These are phyloP conservation scores for Ptychochromis oligacanthus DNA, from an alignment of 2,113 vertebrate genomes.

Conservation along the genomic window DNA sequence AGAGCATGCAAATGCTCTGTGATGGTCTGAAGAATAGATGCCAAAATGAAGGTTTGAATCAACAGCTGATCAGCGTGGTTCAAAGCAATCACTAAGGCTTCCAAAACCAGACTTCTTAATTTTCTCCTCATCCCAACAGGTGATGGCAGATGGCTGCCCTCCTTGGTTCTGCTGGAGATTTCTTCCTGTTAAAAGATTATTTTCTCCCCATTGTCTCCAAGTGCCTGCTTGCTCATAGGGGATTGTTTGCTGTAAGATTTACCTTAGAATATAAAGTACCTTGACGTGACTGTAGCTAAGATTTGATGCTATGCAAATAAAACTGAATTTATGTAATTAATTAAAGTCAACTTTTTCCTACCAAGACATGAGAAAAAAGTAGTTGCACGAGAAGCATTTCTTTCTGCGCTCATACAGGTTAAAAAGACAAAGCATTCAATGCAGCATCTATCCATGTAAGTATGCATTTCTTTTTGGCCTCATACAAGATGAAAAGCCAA, in stretches of 20 bases:
- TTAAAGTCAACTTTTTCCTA: background rate
- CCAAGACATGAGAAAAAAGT: background rate
- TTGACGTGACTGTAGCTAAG: background rate
- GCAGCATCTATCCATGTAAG: conserved; percentile 58
- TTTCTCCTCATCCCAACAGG: background rate
- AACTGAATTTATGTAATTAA: background rate
- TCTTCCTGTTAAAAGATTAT: conserved; percentile 3
- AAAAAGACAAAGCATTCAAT: conserved; percentile 47
- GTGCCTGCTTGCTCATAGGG: background rate
- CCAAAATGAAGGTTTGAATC: conserved; percentile 18
- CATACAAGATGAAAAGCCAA: conserved; percentile 29
- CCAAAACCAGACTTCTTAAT: background rate
- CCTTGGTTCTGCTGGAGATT: background rate
- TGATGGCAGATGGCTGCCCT: background rate
- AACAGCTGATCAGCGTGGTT: background rate
- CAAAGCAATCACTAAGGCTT: background rate
- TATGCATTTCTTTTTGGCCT: conserved; percentile 25
- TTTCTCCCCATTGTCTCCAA: background rate
- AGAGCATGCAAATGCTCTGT: conserved; percentile 50
- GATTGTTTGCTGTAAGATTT: background rate
- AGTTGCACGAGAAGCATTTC: background rate
- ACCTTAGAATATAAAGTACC: background rate
- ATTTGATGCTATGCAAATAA: background rate
- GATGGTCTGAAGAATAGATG: conserved; percentile 2
- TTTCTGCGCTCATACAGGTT: conserved; percentile 13